These are phyloP conservation scores for Empidonax traillii DNA, from an alignment of 2,113 vertebrate species.

Conservation along the genomic window DNA sequence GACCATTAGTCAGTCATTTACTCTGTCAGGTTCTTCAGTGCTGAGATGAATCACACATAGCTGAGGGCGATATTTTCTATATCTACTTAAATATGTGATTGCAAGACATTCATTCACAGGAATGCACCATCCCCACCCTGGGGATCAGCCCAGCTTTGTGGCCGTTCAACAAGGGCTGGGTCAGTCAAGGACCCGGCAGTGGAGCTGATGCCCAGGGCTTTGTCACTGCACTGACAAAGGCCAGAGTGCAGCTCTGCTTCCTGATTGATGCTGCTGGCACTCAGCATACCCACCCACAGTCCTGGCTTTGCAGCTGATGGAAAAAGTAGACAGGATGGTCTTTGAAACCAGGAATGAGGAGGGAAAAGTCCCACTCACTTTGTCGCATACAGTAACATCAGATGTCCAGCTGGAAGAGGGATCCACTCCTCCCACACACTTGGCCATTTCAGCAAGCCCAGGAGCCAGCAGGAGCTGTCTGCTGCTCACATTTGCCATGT, in stretches of 20 bases:
- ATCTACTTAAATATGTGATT: not conserved
- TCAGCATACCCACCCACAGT: not conserved
- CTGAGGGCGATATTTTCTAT: not conserved
- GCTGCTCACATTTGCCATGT: not conserved
- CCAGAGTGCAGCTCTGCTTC: not conserved
- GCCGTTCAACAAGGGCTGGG: not conserved
- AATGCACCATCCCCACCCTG: accelerated
- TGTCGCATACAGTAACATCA: not conserved
- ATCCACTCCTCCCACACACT: not conserved
- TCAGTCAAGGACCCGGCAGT: not conserved
- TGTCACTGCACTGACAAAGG: not conserved
- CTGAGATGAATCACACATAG: not conserved
- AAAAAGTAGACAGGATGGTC: not conserved
- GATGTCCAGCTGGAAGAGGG: not conserved
- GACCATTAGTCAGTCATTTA: not conserved
- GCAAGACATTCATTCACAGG: accelerated
- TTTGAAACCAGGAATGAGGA: not conserved
- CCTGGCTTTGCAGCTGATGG: not conserved
- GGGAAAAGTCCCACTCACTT: not conserved
- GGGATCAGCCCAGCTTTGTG: not conserved
- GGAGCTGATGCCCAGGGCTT: not conserved
- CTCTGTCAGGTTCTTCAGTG: not conserved
- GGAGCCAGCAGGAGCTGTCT: not conserved
- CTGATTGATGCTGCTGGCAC: not conserved
- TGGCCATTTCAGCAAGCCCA: not conserved